Evolutionary conservation across 2,888 invertebrate genomes (phyloP).

Genomic region (Caenorhabditis drosophilae): DNA sequence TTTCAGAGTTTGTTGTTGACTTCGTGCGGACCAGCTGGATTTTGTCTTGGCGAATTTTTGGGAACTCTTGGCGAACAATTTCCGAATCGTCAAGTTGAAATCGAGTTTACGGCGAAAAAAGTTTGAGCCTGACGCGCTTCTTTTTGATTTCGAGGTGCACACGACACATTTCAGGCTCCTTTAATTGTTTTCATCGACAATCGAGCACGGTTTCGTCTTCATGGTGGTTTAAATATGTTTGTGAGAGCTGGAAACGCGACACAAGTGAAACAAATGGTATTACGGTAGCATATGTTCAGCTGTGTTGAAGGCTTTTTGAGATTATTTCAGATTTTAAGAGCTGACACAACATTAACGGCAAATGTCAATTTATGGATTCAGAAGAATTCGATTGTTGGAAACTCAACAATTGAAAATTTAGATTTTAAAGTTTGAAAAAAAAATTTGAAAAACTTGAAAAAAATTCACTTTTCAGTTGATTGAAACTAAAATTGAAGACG

Average conservation of each 20-base stretch:
- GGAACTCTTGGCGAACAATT: conserved; percentile 65
- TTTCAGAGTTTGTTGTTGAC: conserved; percentile 60
- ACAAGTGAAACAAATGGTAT: conserved; percentile 56
- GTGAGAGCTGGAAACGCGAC: conserved; percentile 55
- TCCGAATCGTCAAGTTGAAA: conserved; percentile 61
- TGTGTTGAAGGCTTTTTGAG: background rate
- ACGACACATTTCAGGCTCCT: conserved; percentile 47
- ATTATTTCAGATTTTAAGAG: conserved; percentile 51
- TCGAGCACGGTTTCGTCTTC: conserved; percentile 64
- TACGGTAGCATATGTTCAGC: too few relatives aligned
- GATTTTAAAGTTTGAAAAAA: conserved; percentile 56
- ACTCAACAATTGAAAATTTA: conserved; percentile 66
- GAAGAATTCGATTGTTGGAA: conserved; percentile 59
- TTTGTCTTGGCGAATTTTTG: conserved; percentile 67
- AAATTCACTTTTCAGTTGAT: conserved; percentile 10
- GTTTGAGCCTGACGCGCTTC: too few relatives aligned
- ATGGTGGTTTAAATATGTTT: conserved; percentile 65
- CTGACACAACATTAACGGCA: conserved; percentile 67
- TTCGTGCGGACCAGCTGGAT: conserved; percentile 59
- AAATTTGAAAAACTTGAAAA: background rate
- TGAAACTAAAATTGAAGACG: conserved; percentile 55
- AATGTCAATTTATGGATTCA: conserved; percentile 66
- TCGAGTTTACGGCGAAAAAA: conserved; percentile 48
- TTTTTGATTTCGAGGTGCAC: too few relatives aligned
- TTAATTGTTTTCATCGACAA: conserved; percentile 66